Evolutionary conservation across 2,797 vertebrate species (phyloP), one percentile per base, ranked within the genome.

Genomic region (Phoebastria nigripes): DNA sequence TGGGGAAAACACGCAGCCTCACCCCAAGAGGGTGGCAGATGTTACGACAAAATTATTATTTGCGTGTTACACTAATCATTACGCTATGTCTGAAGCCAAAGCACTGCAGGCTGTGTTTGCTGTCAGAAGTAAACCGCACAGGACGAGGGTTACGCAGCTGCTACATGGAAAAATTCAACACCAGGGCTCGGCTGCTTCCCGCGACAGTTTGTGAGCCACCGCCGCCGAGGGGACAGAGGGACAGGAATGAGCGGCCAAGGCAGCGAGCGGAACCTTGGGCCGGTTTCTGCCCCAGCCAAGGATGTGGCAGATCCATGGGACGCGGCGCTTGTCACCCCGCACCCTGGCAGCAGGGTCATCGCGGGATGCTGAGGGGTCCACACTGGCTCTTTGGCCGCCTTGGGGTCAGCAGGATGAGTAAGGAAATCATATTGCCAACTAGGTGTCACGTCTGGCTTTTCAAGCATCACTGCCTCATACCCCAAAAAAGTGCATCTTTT

Each of bases 21-120:
- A 94, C 96, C 97, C 96, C 19, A 10, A 79, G 37, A 93, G 82
- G 85, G 90, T 94, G 92, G 92, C 87, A 96, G 96, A 91, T 71
- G 59, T 89, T 96, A 96, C 16, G 5, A 90, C 80, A 93, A 94
- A 97, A 95, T 90, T 97, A 96, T 24, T 94, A 83, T 94, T 96
- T 96, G 94, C 0, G 8, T n/a, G 31, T 92, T 89, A 81, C 89
- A 69, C 67, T 94, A 92, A 93, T 96, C 61, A 55, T 62, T 83
- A 85, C 4, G 2, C 54, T 80, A 26, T 2, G 20, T 74, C 86
- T 94, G 81, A 92, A 91, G 87, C 76, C 82, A 96, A 56, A 93
- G 70, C 74, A 90, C 62, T 5, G 6, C 84, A 90, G 90, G 82
- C 87, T 90, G 76, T 24, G 29, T n/a, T 1, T 83, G 80, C 67